Evolutionary conservation across 2,888 invertebrate species (phyloP).

Genomic region (Heterodera filipjevi): DNA sequence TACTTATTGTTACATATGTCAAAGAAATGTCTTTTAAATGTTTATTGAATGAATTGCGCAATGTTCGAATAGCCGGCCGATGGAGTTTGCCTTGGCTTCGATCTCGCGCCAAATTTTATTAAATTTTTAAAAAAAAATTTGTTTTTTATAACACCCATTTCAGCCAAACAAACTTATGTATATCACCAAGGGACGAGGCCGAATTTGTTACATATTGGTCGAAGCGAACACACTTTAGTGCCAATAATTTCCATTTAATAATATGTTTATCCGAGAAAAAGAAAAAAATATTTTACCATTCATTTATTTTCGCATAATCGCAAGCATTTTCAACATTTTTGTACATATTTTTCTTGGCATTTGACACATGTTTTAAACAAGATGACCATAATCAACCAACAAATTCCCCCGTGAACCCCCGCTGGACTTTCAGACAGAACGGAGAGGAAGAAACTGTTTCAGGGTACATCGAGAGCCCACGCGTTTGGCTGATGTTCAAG

Average conservation of each 20-base stretch:
- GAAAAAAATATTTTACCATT: neutral
- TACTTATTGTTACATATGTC: no score
- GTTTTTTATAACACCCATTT: conserved; percentile 18
- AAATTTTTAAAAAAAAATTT: neutral
- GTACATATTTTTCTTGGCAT: no score
- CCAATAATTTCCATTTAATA: conserved; percentile 12
- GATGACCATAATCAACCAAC: no score
- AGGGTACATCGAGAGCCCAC: conserved; percentile 64
- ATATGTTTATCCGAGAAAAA: conserved; percentile 2
- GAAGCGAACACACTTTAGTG: conserved; percentile 5
- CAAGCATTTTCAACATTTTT: neutral
- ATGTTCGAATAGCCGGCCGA: conserved; percentile 6
- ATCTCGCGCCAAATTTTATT: neutral
- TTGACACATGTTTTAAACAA: no score
- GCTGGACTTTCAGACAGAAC: no score
- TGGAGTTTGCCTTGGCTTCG: conserved; percentile 14
- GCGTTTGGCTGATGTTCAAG: conserved; percentile 65
- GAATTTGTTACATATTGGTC: conserved; percentile 1
- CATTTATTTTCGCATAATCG: neutral
- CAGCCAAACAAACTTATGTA: conserved; percentile 12
- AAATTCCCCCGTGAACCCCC: no score
- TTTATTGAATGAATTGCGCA: neutral
- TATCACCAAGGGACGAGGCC: neutral
- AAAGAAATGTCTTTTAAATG: neutral
- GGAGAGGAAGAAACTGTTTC: conserved; percentile 35